Conservation (phyloP, 2,888 invertebrate species). For the Busseola fusca region DNA sequence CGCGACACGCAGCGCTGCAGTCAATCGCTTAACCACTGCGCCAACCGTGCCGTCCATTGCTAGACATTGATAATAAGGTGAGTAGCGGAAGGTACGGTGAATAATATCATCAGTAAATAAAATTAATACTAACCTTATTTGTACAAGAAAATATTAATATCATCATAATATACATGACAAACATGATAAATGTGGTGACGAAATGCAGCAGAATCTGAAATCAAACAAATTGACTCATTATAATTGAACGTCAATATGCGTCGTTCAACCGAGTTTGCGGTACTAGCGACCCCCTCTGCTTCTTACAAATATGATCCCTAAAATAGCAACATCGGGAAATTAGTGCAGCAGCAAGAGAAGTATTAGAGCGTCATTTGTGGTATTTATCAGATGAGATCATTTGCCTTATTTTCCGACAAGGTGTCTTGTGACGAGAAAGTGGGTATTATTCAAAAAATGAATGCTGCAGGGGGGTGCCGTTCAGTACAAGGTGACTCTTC, state of each 20-base stretch:
- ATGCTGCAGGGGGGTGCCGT: no score
- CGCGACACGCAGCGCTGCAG: no score
- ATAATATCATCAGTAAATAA: neutral
- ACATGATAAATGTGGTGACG: slow-evolving; percentile 19
- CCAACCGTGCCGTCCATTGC: no score
- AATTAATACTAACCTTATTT: slow-evolving; percentile 8
- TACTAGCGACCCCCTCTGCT: neutral
- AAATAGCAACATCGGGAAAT: neutral
- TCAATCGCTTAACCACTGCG: no score
- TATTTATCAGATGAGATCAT: no score
- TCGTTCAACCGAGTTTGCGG: neutral
- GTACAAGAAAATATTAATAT: slow-evolving; percentile 13
- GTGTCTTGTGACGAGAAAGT: no score
- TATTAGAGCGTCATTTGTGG: no score
- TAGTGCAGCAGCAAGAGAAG: no score
- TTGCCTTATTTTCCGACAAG: no score
- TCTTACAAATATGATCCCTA: neutral
- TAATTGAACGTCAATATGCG: neutral
- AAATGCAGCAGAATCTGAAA: slow-evolving; percentile 35
- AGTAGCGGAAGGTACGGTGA: neutral
- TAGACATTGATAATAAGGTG: neutral
- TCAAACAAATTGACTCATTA: neutral
- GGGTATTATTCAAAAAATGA: no score
- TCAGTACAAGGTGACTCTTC: no score
- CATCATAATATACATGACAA: slow-evolving; percentile 21